These are phyloP conservation scores for Patella pellucida DNA, from an alignment of 2,888 invertebrate genomes.

Conservation along the genomic window DNA sequence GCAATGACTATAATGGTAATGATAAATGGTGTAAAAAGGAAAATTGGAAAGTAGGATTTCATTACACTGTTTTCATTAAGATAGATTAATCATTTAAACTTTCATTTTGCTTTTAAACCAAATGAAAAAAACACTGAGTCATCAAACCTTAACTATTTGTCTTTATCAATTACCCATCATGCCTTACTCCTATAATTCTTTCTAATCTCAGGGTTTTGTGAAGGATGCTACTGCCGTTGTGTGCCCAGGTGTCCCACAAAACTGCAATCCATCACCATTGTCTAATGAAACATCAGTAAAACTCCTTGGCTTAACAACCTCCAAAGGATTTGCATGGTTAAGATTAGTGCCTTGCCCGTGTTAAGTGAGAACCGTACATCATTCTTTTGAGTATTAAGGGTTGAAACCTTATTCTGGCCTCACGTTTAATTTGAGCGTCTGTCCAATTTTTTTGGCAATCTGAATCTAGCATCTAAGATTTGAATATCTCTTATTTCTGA, in stretches of 20 bases:
- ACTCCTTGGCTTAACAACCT: no score
- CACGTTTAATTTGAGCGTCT: no score
- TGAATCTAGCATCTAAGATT: not conserved
- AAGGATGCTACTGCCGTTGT: no score
- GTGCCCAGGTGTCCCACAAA: constrained; percentile 2
- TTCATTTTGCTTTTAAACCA: no score
- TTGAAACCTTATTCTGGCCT: no score
- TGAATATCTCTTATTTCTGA: not conserved
- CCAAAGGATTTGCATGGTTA: no score
- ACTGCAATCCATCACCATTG: not conserved
- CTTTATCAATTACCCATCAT: constrained; percentile 8
- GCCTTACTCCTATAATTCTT: not conserved
- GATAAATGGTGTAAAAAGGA: not conserved
- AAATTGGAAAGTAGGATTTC: not conserved
- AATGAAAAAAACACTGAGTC: not conserved
- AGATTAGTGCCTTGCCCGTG: no score
- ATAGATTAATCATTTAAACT: not conserved
- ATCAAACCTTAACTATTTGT: not conserved
- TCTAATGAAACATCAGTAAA: not conserved
- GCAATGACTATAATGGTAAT: not conserved
- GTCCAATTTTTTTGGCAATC: not conserved
- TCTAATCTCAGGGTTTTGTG: not conserved
- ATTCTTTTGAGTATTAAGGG: no score
- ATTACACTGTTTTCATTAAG: constrained; percentile 1
- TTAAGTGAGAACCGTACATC: no score